Base-by-base conservation (phyloP, 2,888 invertebrate species). In the Oscheius sp. region DNA sequence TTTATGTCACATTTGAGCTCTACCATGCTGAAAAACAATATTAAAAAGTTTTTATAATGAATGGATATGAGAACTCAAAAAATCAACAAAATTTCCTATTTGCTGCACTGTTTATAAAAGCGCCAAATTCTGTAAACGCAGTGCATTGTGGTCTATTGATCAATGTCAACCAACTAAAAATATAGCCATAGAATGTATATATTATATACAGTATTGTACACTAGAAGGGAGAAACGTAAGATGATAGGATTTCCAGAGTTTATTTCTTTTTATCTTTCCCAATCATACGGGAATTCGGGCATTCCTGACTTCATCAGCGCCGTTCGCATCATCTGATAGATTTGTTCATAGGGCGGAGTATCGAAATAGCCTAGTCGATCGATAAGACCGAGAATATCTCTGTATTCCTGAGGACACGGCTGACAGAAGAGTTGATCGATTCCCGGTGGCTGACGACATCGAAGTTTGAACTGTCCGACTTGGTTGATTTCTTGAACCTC, bases 201-300 rank as follows among this genome's bases (percentile, higher is more conserved):
- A n/a, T n/a, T n/a, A n/a, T n/a, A n/a, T n/a, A n/a, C n/a, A n/a
- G n/a, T n/a, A n/a, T n/a, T n/a, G n/a, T n/a, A n/a, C n/a, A n/a
- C n/a, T n/a, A n/a, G n/a, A n/a, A n/a, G n/a, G n/a, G n/a, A n/a
- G n/a, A n/a, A n/a, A n/a, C n/a, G n/a, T n/a, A n/a, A n/a, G n/a
- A n/a, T n/a, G n/a, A n/a, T n/a, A n/a, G n/a, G n/a, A n/a, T n/a
- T n/a, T n/a, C n/a, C n/a, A n/a, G n/a, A n/a, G n/a, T 54, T 54
- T 54, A 54, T 54, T 54, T n/a, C 12, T 33, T 54, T 41, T 44
- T 59, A 66, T 24, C 30, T 56, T 22, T 66, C 75, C 78, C 78
- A 76, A 44, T 76, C 78, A 47, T 78, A 78, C 32, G 78, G 78
- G 59, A 75, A 78, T 50, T 78, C 78, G 9, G 72, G 78, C 38